Conservation (phyloP, 2,113 vertebrate species). For the Montifringilla adamsi region DNA sequence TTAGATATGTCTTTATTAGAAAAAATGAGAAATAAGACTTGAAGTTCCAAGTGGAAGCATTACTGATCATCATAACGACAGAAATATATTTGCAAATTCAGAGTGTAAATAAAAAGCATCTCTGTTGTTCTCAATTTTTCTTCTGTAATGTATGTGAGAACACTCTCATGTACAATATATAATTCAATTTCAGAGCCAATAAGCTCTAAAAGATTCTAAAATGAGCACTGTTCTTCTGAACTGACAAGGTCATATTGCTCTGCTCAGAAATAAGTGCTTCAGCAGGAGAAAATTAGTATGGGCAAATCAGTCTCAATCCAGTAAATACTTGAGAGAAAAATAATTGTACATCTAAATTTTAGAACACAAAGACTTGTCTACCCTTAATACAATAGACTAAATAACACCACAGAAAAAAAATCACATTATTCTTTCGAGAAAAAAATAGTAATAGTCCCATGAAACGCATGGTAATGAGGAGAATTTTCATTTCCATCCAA, state of each 20-base stretch:
- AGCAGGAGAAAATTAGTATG: constrained; percentile 1
- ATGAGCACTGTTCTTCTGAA: neutral
- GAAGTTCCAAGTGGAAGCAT: neutral
- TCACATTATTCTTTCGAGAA: neutral
- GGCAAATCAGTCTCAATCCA: neutral
- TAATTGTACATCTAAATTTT: neutral
- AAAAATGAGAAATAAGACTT: neutral
- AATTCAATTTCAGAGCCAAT: neutral
- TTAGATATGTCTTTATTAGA: neutral
- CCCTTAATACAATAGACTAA: neutral
- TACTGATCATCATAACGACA: neutral
- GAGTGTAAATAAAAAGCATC: neutral
- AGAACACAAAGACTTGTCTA: neutral
- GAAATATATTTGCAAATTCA: neutral
- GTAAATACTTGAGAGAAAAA: constrained; percentile 3
- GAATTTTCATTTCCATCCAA: neutral
- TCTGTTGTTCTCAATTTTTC: neutral
- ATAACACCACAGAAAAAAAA: neutral
- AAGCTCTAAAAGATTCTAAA: neutral
- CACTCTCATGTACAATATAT: neutral
- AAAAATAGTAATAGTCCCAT: neutral
- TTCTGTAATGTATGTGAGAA: neutral
- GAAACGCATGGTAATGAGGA: neutral
- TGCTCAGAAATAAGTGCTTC: neutral
- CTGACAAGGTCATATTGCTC: neutral